Conservation (phyloP, 2,113 vertebrate species). For the Hippocampus abdominalis region DNA sequence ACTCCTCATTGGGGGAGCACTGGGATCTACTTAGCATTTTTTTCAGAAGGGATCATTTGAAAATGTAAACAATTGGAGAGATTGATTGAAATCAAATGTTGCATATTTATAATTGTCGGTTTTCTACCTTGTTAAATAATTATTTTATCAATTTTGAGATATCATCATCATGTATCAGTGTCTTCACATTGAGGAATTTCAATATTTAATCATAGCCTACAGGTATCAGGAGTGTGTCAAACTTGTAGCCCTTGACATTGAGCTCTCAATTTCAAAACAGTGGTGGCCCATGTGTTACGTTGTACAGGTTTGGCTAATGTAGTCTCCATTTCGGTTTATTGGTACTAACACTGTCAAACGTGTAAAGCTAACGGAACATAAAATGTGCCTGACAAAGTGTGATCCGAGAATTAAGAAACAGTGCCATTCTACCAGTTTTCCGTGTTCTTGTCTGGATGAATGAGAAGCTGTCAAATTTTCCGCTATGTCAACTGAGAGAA, state of each 20-base stretch:
- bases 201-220: too few species aligned
- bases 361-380: slow-evolving; percentile 25
- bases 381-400: slow-evolving; percentile 52
- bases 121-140: too few species aligned
- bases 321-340: background rate
- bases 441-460: slow-evolving; percentile 57
- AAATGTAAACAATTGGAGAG: too few species aligned
- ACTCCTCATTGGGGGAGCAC: too few species aligned
- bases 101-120: too few species aligned
- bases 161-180: too few species aligned
- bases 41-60: too few species aligned
- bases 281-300: background rate
- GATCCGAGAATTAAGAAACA: slow-evolving; percentile 53
- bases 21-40: too few species aligned
- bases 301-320: background rate
- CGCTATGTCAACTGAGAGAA: slow-evolving; percentile 37
- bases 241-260: background rate
- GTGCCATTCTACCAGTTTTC: slow-evolving; percentile 57
- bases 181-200: too few species aligned
- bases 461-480: slow-evolving; percentile 52
- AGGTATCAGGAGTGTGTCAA: background rate
- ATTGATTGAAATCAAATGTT: too few species aligned
- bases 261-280: background rate
- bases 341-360: background rate
- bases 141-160: too few species aligned